Conservation (phyloP, 2,888 invertebrate species). For the Dicroscelio sp. region DNA sequence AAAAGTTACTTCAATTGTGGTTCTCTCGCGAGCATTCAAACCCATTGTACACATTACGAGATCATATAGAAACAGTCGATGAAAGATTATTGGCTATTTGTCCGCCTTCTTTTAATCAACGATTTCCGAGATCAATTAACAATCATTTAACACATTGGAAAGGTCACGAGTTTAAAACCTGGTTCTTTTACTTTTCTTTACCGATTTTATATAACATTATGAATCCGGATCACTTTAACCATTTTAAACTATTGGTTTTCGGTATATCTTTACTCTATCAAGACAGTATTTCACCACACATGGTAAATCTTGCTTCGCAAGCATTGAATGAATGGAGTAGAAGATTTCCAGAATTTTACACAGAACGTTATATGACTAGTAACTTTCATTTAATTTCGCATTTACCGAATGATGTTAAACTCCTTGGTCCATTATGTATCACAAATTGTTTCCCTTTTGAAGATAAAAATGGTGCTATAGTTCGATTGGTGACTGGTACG, state of each 20-base stretch:
- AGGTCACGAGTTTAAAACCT: background rate
- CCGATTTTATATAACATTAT: background rate
- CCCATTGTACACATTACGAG: background rate
- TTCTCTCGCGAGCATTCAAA: background rate
- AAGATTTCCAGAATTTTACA: background rate
- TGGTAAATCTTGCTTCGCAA: background rate
- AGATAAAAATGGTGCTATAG: too few relatives aligned
- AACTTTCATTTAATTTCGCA: background rate
- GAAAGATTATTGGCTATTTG: background rate
- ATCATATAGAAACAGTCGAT: background rate
- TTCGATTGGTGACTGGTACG: background rate
- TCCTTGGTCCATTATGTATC: background rate
- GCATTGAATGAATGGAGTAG: background rate
- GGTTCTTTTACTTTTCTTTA: background rate
- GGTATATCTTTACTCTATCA: constrained; percentile 1
- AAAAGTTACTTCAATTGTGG: background rate
- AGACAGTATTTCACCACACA: background rate
- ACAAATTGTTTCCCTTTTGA: background rate
- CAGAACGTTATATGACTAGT: background rate
- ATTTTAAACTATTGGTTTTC: background rate
- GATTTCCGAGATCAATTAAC: background rate
- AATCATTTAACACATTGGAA: background rate
- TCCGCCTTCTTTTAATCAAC: background rate
- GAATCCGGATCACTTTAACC: background rate
- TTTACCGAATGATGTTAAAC: background rate